These are phyloP conservation scores for Paramormyrops hopkinsi DNA, from an alignment of 2,797 vertebrate genomes.

Conservation along the genomic window DNA sequence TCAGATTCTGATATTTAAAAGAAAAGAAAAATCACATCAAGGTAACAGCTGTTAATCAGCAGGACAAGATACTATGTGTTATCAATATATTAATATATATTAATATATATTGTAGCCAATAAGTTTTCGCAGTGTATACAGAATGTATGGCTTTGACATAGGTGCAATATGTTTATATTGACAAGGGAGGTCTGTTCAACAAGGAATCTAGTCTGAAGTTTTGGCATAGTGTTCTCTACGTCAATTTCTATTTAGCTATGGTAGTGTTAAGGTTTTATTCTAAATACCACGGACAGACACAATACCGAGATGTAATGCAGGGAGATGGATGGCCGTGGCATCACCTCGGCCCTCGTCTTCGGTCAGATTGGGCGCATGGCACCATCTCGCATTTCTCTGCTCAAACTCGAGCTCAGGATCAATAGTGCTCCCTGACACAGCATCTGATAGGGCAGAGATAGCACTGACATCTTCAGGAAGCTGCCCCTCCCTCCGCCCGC, in stretches of 20 bases:
- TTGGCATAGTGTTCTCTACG: neutral
- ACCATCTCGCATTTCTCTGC: conserved; percentile 60
- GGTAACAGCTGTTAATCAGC: neutral
- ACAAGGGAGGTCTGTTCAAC: neutral
- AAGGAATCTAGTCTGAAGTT: neutral
- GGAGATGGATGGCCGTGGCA: conserved; percentile 60
- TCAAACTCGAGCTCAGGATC: conserved; percentile 59
- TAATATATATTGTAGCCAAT: neutral
- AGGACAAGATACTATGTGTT: neutral
- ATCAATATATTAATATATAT: neutral
- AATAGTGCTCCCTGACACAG: conserved; percentile 48
- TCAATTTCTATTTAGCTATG: neutral
- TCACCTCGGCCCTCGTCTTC: conserved; percentile 51
- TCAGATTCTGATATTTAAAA: neutral
- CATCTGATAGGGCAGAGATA: conserved; percentile 56
- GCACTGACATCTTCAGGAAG: conserved; percentile 55
- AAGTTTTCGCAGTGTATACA: neutral
- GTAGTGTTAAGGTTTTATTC: conserved; percentile 53
- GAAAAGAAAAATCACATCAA: neutral
- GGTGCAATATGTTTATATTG: neutral
- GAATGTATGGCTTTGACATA: neutral
- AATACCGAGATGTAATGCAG: conserved; percentile 60
- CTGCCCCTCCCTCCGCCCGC: neutral
- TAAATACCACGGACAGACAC: conserved; percentile 66
- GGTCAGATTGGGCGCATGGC: conserved; percentile 65